phyloP scores from a whole-genome alignment of 2,888 invertebrate genomes.

The Labia minor region DNA sequence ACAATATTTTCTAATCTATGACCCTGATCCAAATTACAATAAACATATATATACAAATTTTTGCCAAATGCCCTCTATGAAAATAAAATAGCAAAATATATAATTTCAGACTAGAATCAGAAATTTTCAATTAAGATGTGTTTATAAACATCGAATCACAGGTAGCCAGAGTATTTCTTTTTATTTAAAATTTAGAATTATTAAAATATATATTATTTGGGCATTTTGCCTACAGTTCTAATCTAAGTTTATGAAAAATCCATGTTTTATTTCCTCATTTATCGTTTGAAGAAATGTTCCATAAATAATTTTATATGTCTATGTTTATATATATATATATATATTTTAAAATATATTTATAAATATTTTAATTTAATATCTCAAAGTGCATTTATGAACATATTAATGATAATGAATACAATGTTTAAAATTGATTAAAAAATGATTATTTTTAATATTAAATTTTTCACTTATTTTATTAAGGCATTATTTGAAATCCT shows the following conservation, averaged over 20 bases:
- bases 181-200: too few species aligned
- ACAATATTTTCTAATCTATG: background rate
- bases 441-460: background rate
- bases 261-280: background rate
- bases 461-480: background rate
- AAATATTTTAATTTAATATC: background rate
- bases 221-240: background rate
- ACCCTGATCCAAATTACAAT: background rate
- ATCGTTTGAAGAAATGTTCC: background rate
- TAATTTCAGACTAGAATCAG: slow-evolving; percentile 5
- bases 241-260: background rate
- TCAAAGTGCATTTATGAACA: background rate
- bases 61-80: background rate
- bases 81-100: background rate
- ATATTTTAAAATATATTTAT: background rate
- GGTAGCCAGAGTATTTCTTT: background rate
- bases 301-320: background rate
- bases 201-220: background rate
- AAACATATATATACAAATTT: background rate
- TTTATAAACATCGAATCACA: background rate
- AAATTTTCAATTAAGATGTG: background rate
- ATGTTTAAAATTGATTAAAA: too few species aligned
- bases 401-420: background rate
- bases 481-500: background rate
- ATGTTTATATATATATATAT: background rate